A percentile compares a stretch with the other conserved stretches of the same genome.
Evolutionary conservation across 2,888 invertebrate species (phyloP).

Genomic region (Hylaea fasciaria): DNA sequence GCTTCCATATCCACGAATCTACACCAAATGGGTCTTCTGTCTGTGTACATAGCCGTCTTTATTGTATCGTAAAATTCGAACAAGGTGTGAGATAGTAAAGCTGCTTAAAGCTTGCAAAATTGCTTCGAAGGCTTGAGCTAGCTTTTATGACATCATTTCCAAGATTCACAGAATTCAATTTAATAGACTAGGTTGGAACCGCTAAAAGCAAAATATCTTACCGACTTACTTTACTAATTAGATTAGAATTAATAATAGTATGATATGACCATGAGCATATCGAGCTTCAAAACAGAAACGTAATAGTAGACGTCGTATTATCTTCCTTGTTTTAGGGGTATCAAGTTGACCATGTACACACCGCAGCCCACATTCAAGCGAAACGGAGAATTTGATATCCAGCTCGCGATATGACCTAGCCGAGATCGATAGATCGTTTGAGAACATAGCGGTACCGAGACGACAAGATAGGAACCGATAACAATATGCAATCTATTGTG

Average conservation of each 20-base stretch:
- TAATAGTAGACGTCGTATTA: background rate
- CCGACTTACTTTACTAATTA: background rate
- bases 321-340: slow-evolving; percentile 21
- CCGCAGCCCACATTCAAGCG: slow-evolving; percentile 40
- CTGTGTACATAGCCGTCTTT: background rate
- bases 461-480: slow-evolving; percentile 22
- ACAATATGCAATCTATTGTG: slow-evolving; percentile 12
- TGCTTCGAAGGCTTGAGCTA: slow-evolving; percentile 8
- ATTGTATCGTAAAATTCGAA: slow-evolving; percentile 18
- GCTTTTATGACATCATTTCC: slow-evolving; percentile 4
- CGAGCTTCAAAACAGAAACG: slow-evolving; percentile 6
- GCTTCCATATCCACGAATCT: slow-evolving; percentile 4
- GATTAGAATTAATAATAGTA: background rate
- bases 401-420: slow-evolving; percentile 40
- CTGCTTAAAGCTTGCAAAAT: slow-evolving; percentile 11
- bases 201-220: background rate
- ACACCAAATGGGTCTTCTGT: background rate
- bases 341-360: slow-evolving; percentile 39
- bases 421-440: slow-evolving; percentile 46
- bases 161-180: slow-evolving; percentile 3
- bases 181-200: background rate
- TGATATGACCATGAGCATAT: background rate
- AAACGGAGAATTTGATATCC: slow-evolving; percentile 48
- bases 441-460: slow-evolving; percentile 43
- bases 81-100: slow-evolving; percentile 13